Evolutionary conservation across 2,888 invertebrate species (phyloP).

Genomic region (Ichneumoninae sp.): DNA sequence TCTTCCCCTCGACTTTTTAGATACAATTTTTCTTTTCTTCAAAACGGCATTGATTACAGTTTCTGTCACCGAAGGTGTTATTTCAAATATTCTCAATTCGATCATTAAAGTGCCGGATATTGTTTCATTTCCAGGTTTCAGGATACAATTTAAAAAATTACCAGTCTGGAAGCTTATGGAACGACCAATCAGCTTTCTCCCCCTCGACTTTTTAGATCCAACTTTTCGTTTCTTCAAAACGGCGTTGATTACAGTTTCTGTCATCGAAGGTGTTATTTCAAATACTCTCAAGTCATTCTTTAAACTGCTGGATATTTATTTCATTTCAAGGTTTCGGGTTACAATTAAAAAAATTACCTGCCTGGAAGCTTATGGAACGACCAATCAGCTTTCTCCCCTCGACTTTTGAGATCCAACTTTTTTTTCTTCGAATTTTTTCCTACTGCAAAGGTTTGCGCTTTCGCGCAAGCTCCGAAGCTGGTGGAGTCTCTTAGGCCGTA

Average conservation of each 20-base stretch:
- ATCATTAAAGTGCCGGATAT: too few species aligned
- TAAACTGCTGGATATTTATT: neutral
- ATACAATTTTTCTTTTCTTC: neutral
- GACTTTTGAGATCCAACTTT: neutral
- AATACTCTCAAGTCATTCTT: neutral
- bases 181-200: neutral
- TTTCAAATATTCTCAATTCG: neutral
- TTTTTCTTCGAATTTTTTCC: neutral
- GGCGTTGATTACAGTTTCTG: too few species aligned
- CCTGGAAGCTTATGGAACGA: neutral
- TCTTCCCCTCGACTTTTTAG: neutral
- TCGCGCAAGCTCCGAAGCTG: neutral
- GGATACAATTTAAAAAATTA: neutral
- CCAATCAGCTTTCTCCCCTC: neutral
- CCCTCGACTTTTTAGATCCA: neutral
- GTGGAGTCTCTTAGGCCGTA: neutral
- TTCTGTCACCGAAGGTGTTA: neutral
- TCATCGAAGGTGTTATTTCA: neutral
- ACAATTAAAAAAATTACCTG: neutral
- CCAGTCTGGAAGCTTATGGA: neutral
- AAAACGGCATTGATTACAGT: too few species aligned
- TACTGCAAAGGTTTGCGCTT: slow-evolving; percentile 1
- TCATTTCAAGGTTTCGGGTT: neutral
- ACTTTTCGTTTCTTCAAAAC: neutral
- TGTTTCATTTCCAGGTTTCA: neutral